Evolutionary conservation across 2,797 vertebrate species (phyloP).

Genomic region (Bothrops alternatus): DNA sequence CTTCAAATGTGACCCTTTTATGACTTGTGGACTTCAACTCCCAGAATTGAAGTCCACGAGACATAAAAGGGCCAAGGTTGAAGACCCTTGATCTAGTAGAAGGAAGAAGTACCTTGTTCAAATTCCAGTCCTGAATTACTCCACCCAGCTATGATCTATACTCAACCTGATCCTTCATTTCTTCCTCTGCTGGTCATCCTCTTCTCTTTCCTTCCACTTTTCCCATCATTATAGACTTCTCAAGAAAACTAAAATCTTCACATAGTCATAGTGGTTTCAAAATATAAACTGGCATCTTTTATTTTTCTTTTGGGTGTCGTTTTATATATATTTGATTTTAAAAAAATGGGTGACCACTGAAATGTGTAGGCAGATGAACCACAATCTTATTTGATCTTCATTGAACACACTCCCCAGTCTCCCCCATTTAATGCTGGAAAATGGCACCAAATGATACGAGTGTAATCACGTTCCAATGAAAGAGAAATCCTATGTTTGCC

Average conservation of each 20-base stretch:
- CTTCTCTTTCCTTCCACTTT: not conserved
- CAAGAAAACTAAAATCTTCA: not conserved
- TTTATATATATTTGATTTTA: not conserved
- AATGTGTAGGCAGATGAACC: not conserved
- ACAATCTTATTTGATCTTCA: not conserved
- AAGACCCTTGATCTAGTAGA: not conserved
- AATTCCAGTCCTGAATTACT: not conserved
- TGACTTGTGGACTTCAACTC: no score
- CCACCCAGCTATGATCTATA: not conserved
- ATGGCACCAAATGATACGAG: not conserved
- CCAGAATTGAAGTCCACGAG: no score
- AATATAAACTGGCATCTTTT: not conserved
- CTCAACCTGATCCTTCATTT: not conserved
- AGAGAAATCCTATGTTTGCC: not conserved
- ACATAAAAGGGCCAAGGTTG: no score
- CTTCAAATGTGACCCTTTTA: no score
- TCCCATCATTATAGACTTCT: not conserved
- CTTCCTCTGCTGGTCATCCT: not conserved
- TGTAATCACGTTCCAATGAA: not conserved
- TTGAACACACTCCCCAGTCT: not conserved
- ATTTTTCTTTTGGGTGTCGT: not conserved
- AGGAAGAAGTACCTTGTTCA: not conserved
- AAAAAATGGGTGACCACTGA: not conserved
- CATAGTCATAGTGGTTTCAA: not conserved
- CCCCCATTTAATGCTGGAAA: not conserved